phyloP scores from a whole-genome alignment of 2,888 invertebrate species.

The Nebria brevicollis region DNA sequence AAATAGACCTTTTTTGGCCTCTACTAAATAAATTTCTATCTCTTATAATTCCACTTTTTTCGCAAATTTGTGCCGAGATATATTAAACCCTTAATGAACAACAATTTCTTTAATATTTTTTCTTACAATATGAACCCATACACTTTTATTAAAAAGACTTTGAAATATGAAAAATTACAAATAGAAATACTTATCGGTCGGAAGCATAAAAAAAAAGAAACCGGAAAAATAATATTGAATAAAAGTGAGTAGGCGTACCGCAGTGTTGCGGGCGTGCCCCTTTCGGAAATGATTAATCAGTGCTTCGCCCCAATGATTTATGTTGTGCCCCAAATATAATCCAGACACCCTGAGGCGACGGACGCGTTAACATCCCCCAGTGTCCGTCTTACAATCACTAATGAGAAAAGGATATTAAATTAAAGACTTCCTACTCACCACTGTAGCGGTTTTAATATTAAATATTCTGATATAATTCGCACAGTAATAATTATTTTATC shows the following conservation, averaged over 20 bases:
- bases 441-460: slow-evolving; percentile 36
- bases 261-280: slow-evolving; percentile 15
- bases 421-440: slow-evolving; percentile 34
- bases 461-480: slow-evolving; percentile 26
- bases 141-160: not conserved
- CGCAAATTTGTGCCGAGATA: too few relatives aligned
- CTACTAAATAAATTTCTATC: too few relatives aligned
- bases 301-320: slow-evolving; percentile 33
- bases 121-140: not conserved
- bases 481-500: slow-evolving; percentile 39
- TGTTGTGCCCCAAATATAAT: slow-evolving; percentile 36
- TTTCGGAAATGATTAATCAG: slow-evolving; percentile 40
- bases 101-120: not conserved
- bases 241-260: not conserved
- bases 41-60: too few relatives aligned
- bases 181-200: not conserved
- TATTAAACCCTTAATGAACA: too few relatives aligned
- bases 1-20: too few relatives aligned
- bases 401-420: slow-evolving; percentile 45
- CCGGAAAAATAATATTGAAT: not conserved
- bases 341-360: slow-evolving; percentile 26
- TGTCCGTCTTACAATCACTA: slow-evolving; percentile 42
- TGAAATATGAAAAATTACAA: not conserved
- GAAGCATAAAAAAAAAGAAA: not conserved
- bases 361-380: slow-evolving; percentile 4